phyloP scores from a whole-genome alignment of 1,140 invertebrate genomes.

The Cherax quadricarinatus region DNA sequence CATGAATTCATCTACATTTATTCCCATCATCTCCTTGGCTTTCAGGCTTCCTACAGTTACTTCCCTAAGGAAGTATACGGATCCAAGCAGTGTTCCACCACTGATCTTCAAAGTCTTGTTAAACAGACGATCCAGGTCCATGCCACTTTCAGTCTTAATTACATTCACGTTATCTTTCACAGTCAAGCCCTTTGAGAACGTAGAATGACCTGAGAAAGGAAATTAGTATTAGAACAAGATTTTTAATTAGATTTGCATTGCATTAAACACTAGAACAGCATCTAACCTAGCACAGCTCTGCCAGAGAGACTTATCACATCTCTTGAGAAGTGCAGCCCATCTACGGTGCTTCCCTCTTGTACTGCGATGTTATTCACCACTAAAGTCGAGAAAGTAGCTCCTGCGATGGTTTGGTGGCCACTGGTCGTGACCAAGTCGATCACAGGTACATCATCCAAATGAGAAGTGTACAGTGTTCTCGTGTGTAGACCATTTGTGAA shows the following conservation, averaged over 20 bases:
- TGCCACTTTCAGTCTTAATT: slow-evolving; percentile 15
- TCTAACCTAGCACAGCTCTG: neutral
- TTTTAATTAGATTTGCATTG: too few species aligned
- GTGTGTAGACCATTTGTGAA: neutral
- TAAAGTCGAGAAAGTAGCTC: neutral
- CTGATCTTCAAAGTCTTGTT: slow-evolving; percentile 10
- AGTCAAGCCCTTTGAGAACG: neutral
- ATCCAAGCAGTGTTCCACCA: slow-evolving; percentile 27
- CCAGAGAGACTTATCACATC: neutral
- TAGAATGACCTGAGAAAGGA: neutral
- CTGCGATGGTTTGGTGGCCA: neutral
- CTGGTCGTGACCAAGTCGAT: neutral
- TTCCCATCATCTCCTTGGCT: slow-evolving; percentile 34
- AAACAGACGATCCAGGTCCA: slow-evolving; percentile 30
- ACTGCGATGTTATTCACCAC: neutral
- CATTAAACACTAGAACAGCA: neutral
- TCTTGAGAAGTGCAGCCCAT: neutral
- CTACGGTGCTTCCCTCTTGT: neutral
- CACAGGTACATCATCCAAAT: neutral
- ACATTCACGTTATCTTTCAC: neutral
- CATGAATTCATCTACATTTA: slow-evolving; percentile 16
- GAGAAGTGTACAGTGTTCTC: neutral
- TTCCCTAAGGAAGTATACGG: slow-evolving; percentile 23
- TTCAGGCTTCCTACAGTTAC: neutral
- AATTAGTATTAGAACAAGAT: neutral